A percentile compares a stretch with the other conserved stretches of the same genome.
These are phyloP conservation scores for Drosophila gunungcola DNA, from an alignment of 1,140 invertebrate genomes.

Conservation along the genomic window DNA sequence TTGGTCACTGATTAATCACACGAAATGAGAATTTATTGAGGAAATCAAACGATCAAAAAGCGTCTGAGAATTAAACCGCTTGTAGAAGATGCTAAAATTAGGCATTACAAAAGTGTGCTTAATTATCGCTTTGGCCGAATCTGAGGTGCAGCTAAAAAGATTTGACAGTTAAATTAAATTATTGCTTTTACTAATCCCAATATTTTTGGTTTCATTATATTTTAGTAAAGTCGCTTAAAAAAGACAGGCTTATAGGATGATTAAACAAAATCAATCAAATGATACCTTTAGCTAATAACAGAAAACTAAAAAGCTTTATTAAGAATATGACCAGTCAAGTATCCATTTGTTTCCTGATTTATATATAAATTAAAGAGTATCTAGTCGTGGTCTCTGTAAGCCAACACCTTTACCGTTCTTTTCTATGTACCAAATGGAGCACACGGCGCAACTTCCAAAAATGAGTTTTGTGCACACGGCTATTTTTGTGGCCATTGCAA, in stretches of 20 bases:
- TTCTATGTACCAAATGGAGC: slow-evolving; percentile 55
- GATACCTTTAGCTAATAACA: too few species aligned
- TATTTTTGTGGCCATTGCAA: slow-evolving; percentile 72
- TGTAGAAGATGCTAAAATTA: slow-evolving; percentile 30
- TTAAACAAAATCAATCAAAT: too few species aligned
- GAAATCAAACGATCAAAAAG: slow-evolving; percentile 43
- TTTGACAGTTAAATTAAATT: neutral
- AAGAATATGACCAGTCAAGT: too few species aligned
- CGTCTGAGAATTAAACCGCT: slow-evolving; percentile 21
- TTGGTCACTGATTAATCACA: slow-evolving; percentile 43
- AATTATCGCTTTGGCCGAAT: neutral
- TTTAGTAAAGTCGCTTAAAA: too few species aligned
- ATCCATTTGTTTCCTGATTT: neutral
- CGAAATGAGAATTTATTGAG: slow-evolving; percentile 46
- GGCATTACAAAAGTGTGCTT: slow-evolving; percentile 23
- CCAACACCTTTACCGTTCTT: neutral
- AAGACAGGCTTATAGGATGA: too few species aligned
- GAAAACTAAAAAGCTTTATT: too few species aligned
- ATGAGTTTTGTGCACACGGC: slow-evolving; percentile 66
- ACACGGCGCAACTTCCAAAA: slow-evolving; percentile 62
- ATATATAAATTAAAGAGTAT: slow-evolving; percentile 7
- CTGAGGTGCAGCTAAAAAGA: neutral
- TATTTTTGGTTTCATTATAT: too few species aligned
- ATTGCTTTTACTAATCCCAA: neutral
- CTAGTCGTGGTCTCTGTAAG: neutral